These are phyloP conservation scores for Drosophila arizonae DNA, from an alignment of 1,140 invertebrate species.

Conservation along the genomic window DNA sequence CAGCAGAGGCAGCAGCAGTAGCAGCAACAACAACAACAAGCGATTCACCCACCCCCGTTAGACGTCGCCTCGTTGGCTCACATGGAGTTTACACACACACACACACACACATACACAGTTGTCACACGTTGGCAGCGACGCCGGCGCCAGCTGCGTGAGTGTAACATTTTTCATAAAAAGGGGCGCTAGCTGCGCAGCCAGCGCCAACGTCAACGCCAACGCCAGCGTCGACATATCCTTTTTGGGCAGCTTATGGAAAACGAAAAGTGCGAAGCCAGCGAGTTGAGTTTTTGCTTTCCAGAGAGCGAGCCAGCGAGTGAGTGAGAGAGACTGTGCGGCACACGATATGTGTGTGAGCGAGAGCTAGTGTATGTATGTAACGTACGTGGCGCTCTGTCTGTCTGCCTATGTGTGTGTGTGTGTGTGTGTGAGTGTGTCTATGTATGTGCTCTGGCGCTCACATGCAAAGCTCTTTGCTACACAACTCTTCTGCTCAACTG, in stretches of 20 bases:
- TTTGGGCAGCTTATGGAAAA: constrained; percentile 77
- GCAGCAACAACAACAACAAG: constrained; percentile 33
- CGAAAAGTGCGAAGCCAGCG: constrained; percentile 52
- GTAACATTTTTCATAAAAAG: constrained; percentile 76
- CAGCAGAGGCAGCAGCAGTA: constrained; percentile 38
- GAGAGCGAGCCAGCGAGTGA: constrained; percentile 16
- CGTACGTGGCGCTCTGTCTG: constrained; percentile 65
- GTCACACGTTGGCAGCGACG: constrained; percentile 70
- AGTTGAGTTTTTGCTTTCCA: constrained; percentile 74
- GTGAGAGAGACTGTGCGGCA: constrained; percentile 7
- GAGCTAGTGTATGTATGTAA: constrained; percentile 33
- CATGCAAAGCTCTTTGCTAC: constrained; percentile 44
- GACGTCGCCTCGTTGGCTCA: constrained; percentile 57
- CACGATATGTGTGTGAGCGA: constrained; percentile 26
- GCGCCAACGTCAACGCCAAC: constrained; percentile 39
- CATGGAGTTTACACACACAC: constrained; percentile 59
- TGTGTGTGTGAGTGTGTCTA: constrained; percentile 24
- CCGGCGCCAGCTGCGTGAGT: constrained; percentile 65
- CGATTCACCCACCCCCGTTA: constrained; percentile 46
- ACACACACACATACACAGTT: constrained; percentile 50
- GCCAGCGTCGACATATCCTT: constrained; percentile 69
- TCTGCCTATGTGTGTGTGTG: constrained; percentile 36
- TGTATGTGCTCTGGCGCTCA: constrained; percentile 22
- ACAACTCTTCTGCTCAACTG: constrained; percentile 75
- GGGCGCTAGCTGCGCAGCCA: constrained; percentile 50